These are phyloP conservation scores for Falcunculus frontatus DNA, from an alignment of 2,113 vertebrate genomes.

Conservation along the genomic window DNA sequence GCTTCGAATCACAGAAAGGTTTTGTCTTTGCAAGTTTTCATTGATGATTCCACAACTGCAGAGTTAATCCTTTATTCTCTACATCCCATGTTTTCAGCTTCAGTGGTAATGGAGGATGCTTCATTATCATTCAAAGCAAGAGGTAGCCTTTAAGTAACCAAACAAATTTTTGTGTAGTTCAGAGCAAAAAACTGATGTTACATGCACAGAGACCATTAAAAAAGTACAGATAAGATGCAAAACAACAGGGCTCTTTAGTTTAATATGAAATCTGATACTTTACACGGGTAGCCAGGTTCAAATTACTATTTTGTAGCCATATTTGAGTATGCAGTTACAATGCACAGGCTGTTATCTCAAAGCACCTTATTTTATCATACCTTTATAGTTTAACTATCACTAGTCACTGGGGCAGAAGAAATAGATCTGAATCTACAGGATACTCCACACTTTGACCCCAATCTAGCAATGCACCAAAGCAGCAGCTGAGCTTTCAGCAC, in stretches of 20 bases:
- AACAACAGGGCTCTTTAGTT: neutral
- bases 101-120: neutral
- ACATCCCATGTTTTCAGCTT: neutral
- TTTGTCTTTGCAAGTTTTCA: neutral
- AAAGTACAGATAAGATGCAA: neutral
- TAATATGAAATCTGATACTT: neutral
- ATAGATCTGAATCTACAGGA: neutral
- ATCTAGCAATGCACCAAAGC: neutral
- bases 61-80: neutral
- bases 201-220: neutral
- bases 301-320: neutral
- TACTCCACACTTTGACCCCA: neutral
- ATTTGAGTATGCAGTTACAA: neutral
- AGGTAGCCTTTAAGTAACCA: neutral
- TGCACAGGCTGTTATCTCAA: neutral
- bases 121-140: neutral
- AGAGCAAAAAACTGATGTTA: neutral
- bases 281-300: neutral
- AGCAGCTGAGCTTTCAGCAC: neutral
- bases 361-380: neutral
- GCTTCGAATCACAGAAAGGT: neutral
- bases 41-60: neutral
- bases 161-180: neutral
- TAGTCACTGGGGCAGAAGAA: neutral
- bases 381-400: neutral